Conservation (phyloP, 2,113 vertebrate species). For the Sander vitreus region DNA sequence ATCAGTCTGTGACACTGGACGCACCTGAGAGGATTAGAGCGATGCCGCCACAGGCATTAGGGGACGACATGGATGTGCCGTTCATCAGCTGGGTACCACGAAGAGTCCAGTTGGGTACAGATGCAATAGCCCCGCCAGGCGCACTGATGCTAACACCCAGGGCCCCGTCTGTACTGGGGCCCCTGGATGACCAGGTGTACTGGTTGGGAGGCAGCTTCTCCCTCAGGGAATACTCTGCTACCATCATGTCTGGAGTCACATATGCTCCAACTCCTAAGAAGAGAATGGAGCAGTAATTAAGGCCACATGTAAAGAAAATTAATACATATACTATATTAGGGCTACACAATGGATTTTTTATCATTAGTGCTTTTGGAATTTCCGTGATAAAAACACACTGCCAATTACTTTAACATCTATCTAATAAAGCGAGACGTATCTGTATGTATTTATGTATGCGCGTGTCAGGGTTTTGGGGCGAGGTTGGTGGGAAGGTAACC, state of each 20-base stretch:
- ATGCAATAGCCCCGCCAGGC: slow-evolving; percentile 97
- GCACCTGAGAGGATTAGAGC: slow-evolving; percentile 95
- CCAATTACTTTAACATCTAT: background rate
- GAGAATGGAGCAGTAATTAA: background rate
- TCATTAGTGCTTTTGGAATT: background rate
- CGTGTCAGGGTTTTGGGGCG: too few relatives aligned
- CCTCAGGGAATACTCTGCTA: slow-evolving; percentile 97
- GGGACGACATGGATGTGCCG: slow-evolving; percentile 98
- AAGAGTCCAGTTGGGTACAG: slow-evolving; percentile 98
- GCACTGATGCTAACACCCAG: slow-evolving; percentile 98
- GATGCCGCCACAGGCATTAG: slow-evolving; percentile 97
- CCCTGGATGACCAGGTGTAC: slow-evolving; percentile 98
- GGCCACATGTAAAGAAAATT: accelerated
- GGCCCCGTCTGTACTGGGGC: slow-evolving; percentile 95
- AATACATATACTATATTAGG: background rate
- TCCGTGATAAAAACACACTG: background rate
- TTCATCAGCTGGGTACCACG: slow-evolving; percentile 99
- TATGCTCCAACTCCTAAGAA: slow-evolving; percentile 94
- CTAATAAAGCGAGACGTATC: too few relatives aligned
- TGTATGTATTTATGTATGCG: too few relatives aligned
- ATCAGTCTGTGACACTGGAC: background rate
- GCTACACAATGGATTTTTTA: background rate
- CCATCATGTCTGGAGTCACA: slow-evolving; percentile 99
- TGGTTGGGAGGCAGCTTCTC: slow-evolving; percentile 98
- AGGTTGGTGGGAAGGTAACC: too few relatives aligned